phyloP scores from a whole-genome alignment of 2,113 vertebrate genomes.

The Pachycephala philippinensis region DNA sequence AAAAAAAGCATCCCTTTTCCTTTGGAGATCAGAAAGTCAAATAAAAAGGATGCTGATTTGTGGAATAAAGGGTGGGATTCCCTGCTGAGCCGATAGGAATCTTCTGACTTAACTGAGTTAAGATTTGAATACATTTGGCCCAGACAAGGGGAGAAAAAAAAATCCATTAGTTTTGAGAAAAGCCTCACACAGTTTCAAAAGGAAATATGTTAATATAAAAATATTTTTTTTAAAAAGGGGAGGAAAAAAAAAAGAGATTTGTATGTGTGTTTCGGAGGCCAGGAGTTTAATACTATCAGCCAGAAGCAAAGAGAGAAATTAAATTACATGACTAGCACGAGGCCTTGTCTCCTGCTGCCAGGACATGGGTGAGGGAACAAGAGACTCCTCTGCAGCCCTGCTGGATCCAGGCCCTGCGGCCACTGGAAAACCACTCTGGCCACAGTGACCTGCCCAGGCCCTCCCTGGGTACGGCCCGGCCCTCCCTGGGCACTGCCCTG shows the following conservation, averaged over 20 bases:
- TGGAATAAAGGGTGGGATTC: slow-evolving; percentile 77
- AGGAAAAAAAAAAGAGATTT: not conserved
- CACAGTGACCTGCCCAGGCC: accelerated
- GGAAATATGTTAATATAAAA: slow-evolving; percentile 76
- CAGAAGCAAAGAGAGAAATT: slow-evolving; percentile 67
- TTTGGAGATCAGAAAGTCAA: slow-evolving; percentile 76
- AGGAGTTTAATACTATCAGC: slow-evolving; percentile 51
- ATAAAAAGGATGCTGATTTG: slow-evolving; percentile 81
- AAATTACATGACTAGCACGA: slow-evolving; percentile 27
- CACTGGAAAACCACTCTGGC: accelerated
- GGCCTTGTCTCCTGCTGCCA: slow-evolving; percentile 9
- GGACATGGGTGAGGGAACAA: not conserved
- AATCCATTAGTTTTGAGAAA: slow-evolving; percentile 82
- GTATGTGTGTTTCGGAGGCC: slow-evolving; percentile 44
- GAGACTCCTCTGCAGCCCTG: not conserved
- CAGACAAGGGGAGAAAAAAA: slow-evolving; percentile 62
- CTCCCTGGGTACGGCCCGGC: not conserved
- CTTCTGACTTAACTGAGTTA: slow-evolving; percentile 75
- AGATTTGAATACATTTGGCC: slow-evolving; percentile 81
- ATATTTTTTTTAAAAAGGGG: not conserved
- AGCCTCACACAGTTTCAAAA: slow-evolving; percentile 76
- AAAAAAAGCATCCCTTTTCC: slow-evolving; percentile 73
- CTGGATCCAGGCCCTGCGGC: not conserved
- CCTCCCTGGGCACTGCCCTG: too few relatives aligned
- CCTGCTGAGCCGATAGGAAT: slow-evolving; percentile 80